Evolutionary conservation across 2,113 vertebrate genomes (phyloP).

Genomic region (Anas platyrhynchos): DNA sequence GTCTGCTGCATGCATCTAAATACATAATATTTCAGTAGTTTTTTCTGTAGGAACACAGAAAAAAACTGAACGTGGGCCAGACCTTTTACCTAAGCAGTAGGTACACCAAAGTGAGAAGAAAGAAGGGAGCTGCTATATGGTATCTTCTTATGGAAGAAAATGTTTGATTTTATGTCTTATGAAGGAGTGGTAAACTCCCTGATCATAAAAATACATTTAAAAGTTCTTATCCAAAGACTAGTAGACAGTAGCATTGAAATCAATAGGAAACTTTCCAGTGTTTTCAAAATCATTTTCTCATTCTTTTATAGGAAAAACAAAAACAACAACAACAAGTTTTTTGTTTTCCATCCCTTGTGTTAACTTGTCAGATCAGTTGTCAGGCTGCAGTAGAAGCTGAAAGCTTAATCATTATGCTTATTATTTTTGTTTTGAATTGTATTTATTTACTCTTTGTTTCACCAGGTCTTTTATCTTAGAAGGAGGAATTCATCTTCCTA

Average conservation of each 20-base stretch:
- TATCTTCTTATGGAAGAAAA: background rate
- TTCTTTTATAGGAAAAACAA: background rate
- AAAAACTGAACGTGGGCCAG: background rate
- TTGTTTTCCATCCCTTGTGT: background rate
- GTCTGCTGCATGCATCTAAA: background rate
- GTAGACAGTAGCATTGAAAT: background rate
- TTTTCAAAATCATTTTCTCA: background rate
- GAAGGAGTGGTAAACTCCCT: background rate
- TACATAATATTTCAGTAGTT: background rate
- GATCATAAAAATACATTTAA: background rate
- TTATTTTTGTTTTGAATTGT: slow-evolving; percentile 24
- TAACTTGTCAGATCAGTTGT: slow-evolving; percentile 25
- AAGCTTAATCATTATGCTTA: background rate
- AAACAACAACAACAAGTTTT: background rate
- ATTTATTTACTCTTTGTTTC: slow-evolving; percentile 9
- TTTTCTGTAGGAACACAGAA: background rate
- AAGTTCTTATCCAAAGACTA: background rate
- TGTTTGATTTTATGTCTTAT: background rate
- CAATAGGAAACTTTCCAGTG: background rate
- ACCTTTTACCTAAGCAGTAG: background rate
- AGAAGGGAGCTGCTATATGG: background rate
- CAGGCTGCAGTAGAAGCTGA: slow-evolving; percentile 1
- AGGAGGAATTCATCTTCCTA: background rate
- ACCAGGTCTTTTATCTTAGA: background rate
- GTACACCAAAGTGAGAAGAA: background rate